Base-by-base conservation (phyloP, 2,113 vertebrate genomes). In the Pampusana beccarii region DNA sequence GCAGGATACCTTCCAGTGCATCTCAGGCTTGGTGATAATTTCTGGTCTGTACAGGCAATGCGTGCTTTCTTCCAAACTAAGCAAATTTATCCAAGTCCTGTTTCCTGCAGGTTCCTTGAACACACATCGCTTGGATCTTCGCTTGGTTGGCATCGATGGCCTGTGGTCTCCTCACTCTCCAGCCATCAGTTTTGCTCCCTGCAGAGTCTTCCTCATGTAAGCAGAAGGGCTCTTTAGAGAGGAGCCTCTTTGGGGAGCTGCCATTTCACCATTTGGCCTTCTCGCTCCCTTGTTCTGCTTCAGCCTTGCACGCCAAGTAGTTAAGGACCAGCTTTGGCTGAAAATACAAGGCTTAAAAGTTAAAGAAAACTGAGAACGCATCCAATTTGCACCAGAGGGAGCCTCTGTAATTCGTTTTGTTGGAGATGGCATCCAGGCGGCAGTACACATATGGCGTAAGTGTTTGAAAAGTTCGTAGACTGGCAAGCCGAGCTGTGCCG, bases 181-280 rank as follows among this genome's bases (percentile, higher is more conserved):
- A 83, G 73, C 46, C 71, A 16, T 62, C 5, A 5, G n/a, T 67
- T 79, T 82, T 90, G 40, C 7, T 36, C 74, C 36, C 71, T 72
- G 9, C 69, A 85, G 85, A 54, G 3, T 13, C 31, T 69, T 24
- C 4, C 38, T 69, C 51, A 79, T 33, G 85, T 11, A 16, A 94
- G 62, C 81, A 93, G 81, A 94, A 90, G 83, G 86, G 29, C 69
- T 94, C 65, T 80, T 73, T 25, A 73, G 88, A 70, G 61, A 92
- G 75, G 25, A 81, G 6, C 13, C 26, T 95, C 82, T 85, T 24
- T 65, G 70, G 85, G 94, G 91, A 94, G 24, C 31, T 96, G 89
- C 80, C 80, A 80, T 93, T 97, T 93, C 80, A 66, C 61, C 70
- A 73, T 86, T 94, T 88, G 87, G 88, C 85, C 65, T 91, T 36